These are phyloP conservation scores for Thamnaconus septentrionalis DNA, from an alignment of 2,113 vertebrate genomes.

Conservation along the genomic window DNA sequence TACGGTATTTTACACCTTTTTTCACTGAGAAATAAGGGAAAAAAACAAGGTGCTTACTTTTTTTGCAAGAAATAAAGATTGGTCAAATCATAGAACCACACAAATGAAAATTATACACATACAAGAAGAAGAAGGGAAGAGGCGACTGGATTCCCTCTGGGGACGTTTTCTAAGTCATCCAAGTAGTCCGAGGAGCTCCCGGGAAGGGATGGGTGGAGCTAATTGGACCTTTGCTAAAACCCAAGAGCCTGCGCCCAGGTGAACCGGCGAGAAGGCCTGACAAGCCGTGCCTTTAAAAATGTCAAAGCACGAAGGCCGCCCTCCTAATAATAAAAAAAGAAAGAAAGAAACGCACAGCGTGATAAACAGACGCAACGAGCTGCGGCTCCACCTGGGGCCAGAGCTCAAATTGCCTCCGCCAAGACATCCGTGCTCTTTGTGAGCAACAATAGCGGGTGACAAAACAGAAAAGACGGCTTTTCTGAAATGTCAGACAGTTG, in stretches of 20 bases:
- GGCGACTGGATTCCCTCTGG: constrained; percentile 44
- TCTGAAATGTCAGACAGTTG: constrained; percentile 72
- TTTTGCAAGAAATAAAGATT: no score
- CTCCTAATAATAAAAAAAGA: no score
- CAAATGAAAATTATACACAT: not conserved
- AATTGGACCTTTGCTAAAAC: constrained; percentile 58
- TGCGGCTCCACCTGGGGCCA: constrained; percentile 7
- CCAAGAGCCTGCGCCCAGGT: constrained; percentile 36
- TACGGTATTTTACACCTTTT: no score
- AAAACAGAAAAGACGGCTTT: constrained; percentile 69
- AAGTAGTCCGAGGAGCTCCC: constrained; percentile 52
- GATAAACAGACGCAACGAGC: no score
- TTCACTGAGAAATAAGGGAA: no score
- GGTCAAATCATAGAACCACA: no score
- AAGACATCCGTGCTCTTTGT: constrained; percentile 59
- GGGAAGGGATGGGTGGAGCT: constrained; percentile 50
- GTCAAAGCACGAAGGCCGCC: constrained; percentile 42
- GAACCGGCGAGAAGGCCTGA: constrained; percentile 44
- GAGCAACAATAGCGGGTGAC: constrained; percentile 58
- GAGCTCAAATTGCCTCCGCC: constrained; percentile 51
- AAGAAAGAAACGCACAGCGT: no score
- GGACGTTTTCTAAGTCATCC: constrained; percentile 46
- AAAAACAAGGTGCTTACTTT: no score
- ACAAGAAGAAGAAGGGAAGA: constrained; percentile 46
- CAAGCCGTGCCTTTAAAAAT: constrained; percentile 58